Evolutionary conservation across 2,113 vertebrate species (phyloP).

Genomic region (Herpailurus yagouaroundi): DNA sequence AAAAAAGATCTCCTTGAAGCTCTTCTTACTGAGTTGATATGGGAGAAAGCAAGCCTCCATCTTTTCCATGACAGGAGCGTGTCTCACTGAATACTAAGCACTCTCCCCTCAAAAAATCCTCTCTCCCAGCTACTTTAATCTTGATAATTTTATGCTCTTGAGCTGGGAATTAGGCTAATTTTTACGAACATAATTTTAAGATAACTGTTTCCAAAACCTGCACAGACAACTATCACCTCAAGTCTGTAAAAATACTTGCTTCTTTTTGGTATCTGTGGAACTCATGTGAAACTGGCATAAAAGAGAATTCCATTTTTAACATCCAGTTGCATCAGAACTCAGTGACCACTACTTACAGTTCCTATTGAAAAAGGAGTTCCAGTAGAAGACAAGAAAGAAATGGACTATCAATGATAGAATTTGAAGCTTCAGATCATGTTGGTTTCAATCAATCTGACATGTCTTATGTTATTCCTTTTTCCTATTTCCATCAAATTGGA

Average conservation of each 20-base stretch:
- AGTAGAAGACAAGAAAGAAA: neutral
- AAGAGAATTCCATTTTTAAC: neutral
- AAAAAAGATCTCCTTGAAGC: neutral
- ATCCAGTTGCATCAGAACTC: neutral
- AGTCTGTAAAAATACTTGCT: neutral
- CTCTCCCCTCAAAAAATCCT: neutral
- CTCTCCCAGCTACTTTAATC: neutral
- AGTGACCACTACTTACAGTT: neutral
- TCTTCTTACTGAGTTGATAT: neutral
- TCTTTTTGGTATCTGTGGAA: neutral
- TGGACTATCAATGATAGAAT: neutral
- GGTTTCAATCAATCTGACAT: neutral
- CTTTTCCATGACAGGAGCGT: neutral
- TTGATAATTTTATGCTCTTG: neutral
- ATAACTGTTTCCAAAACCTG: neutral
- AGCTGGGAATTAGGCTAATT: neutral
- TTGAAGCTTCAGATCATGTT: neutral
- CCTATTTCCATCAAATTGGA: neutral
- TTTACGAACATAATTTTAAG: neutral
- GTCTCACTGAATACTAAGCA: neutral
- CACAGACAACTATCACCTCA: neutral
- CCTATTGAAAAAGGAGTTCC: neutral
- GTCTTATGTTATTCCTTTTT: neutral
- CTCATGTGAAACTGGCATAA: neutral
- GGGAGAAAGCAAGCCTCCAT: neutral